Percentiles rank a stretch among this genome's conserved stretches.
These are phyloP conservation scores for Scrobipalpa costella DNA, from an alignment of 2,888 invertebrate species.

Conservation along the genomic window DNA sequence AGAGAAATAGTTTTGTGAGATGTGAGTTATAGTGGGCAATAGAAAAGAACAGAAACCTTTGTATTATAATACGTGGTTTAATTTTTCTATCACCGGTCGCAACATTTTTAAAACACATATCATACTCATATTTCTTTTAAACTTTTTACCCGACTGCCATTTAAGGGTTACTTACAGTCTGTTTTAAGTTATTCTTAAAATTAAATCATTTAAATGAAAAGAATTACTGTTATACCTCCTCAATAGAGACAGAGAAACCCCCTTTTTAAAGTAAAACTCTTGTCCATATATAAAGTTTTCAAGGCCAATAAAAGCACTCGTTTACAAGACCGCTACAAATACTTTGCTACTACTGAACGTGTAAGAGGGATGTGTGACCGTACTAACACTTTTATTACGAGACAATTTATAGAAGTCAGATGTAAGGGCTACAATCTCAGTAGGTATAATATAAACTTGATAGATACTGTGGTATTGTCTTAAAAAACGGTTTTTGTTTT, in stretches of 20 bases:
- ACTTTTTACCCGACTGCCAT: too few relatives aligned
- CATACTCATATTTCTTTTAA: too few relatives aligned
- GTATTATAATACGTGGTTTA: too few relatives aligned
- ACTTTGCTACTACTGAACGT: neutral
- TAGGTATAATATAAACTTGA: neutral
- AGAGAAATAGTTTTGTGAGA: neutral
- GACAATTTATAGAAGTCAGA: neutral
- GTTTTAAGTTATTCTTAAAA: too few relatives aligned
- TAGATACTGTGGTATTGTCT: neutral
- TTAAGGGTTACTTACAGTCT: too few relatives aligned
- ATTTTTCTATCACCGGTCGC: too few relatives aligned
- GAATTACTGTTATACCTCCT: too few relatives aligned
- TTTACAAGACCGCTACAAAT: neutral
- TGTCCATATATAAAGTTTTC: neutral
- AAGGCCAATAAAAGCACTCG: conserved; percentile 2
- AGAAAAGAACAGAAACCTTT: too few relatives aligned
- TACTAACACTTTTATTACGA: neutral
- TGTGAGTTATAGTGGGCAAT: too few relatives aligned
- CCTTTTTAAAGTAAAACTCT: neutral
- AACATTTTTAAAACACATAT: too few relatives aligned
- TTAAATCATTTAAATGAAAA: too few relatives aligned
- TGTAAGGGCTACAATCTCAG: neutral
- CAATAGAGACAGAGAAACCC: neutral
- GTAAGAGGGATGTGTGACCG: conserved; percentile 1
- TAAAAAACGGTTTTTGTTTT: too few relatives aligned